Percentiles rank a stretch among this genome's conserved stretches.
Conservation (phyloP, 2,113 vertebrate species). For the Psophia crepitans region DNA sequence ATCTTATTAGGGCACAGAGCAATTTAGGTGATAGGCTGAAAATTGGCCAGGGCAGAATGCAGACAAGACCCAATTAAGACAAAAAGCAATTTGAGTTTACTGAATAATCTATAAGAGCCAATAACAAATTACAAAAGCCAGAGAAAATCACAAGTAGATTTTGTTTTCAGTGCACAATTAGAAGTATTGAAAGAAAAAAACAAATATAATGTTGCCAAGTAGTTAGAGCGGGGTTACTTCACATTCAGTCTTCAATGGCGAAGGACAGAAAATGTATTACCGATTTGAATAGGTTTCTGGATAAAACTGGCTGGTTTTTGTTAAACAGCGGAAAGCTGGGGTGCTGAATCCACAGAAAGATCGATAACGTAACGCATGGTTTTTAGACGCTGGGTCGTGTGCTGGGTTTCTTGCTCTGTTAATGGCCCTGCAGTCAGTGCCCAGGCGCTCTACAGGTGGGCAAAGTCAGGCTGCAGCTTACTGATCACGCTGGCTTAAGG, state of each 20-base stretch:
- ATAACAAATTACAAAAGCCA: neutral
- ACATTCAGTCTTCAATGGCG: neutral
- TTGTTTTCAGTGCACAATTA: neutral
- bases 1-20: neutral
- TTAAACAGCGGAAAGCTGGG: neutral
- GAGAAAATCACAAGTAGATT: neutral
- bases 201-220: neutral
- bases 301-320: neutral
- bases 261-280: neutral
- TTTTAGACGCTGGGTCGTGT: neutral
- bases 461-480: neutral
- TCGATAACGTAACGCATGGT: neutral
- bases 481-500: neutral
- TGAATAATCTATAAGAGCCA: constrained; percentile 1
- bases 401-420: neutral
- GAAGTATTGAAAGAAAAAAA: neutral
- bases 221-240: neutral
- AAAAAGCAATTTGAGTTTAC: constrained; percentile 22
- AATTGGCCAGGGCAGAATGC: neutral
- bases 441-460: neutral
- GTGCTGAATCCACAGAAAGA: neutral
- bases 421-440: neutral
- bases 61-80: constrained; percentile 18
- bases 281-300: neutral
- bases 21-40: constrained; percentile 10